phyloP scores from a whole-genome alignment of 1,140 invertebrate species.

The Metaphire vulgaris region DNA sequence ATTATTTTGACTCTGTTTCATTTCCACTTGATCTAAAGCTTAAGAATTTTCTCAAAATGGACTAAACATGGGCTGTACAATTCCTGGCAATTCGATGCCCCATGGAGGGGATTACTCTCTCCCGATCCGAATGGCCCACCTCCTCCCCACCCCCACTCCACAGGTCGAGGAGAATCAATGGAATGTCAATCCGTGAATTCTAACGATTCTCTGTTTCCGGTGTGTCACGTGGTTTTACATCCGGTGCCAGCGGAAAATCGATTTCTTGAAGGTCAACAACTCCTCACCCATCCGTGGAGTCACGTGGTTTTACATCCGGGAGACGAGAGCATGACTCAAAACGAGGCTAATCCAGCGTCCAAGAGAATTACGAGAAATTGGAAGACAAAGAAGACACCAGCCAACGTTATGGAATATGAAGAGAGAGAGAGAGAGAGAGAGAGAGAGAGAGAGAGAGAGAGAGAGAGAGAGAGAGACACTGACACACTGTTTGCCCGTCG shows the following conservation, averaged over 20 bases:
- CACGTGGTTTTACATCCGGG: background rate
- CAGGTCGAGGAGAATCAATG: no score
- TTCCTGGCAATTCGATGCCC: no score
- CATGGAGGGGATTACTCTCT: no score
- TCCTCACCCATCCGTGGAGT: background rate
- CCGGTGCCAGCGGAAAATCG: background rate
- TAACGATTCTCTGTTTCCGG: no score
- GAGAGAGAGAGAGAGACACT: background rate
- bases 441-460: background rate
- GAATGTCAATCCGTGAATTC: no score
- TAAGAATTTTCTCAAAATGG: no score
- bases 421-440: background rate
- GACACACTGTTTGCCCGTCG: no score
- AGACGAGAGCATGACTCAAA: background rate
- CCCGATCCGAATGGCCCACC: no score
- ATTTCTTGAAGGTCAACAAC: background rate
- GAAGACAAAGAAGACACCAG: background rate
- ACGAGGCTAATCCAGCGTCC: background rate
- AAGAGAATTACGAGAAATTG: background rate
- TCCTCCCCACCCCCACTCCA: no score
- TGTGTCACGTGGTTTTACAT: background rate
- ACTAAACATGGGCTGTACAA: no score
- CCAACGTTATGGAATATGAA: background rate
- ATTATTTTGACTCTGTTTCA: no score
- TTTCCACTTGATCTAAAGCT: no score